Conservation (phyloP, 2,113 vertebrate genomes). For the Camelus bactrianus region DNA sequence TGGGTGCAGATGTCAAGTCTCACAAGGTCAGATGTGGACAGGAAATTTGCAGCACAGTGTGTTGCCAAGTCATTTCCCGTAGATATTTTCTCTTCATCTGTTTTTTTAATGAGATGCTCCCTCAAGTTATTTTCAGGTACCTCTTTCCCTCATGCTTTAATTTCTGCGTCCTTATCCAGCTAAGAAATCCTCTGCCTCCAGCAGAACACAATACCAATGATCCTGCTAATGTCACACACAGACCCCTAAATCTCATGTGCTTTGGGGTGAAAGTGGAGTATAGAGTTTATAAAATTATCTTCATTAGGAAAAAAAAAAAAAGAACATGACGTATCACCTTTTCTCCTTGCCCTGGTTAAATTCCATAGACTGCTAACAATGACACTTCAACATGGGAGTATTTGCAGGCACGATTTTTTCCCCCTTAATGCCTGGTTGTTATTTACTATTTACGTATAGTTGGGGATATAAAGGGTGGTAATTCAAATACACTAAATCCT, state of each 20-base stretch:
- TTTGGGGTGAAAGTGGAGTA: not conserved
- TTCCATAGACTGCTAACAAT: not conserved
- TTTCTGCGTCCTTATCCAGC: slow-evolving; percentile 4
- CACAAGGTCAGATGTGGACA: not conserved
- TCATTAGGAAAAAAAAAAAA: slow-evolving; percentile 53
- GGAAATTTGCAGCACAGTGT: not conserved
- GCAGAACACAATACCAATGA: not conserved
- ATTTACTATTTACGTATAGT: slow-evolving; percentile 24
- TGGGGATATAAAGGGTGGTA: not conserved
- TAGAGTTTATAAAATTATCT: slow-evolving; percentile 64
- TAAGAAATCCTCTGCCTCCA: not conserved
- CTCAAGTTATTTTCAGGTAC: not conserved
- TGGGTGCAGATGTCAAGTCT: not conserved
- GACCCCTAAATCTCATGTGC: not conserved
- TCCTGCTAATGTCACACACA: not conserved
- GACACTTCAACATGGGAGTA: not conserved
- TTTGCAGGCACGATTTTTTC: not conserved
- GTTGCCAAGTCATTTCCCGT: not conserved
- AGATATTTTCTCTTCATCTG: not conserved
- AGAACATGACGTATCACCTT: not conserved
- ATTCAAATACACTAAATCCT: slow-evolving; percentile 30
- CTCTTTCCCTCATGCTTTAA: not conserved
- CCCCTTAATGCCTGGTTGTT: not conserved
- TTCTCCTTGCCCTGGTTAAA: not conserved
- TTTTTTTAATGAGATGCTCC: not conserved